Percentiles rank a stretch among this genome's conserved stretches.
Evolutionary conservation across 2,113 vertebrate genomes (phyloP).

Genomic region (Pogonocichla stellata): DNA sequence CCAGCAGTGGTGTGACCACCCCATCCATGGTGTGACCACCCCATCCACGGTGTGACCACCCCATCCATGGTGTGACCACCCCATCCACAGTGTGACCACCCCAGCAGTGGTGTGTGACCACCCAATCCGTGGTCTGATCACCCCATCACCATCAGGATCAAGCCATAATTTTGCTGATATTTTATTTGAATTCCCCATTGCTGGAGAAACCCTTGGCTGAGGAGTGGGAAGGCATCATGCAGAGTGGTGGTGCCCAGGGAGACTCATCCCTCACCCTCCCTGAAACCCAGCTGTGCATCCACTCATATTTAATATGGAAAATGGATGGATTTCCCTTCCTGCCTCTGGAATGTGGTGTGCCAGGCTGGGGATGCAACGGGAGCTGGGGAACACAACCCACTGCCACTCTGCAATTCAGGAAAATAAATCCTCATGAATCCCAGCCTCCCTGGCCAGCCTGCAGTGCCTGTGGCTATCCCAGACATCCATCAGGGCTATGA

Average conservation of each 20-base stretch:
- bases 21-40: too few species aligned
- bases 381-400: neutral
- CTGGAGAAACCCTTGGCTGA: neutral
- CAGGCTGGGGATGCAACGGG: neutral
- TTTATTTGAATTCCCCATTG: neutral
- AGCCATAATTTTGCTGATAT: neutral
- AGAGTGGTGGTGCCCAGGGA: neutral
- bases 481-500: slow-evolving; percentile 24
- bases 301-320: accelerated
- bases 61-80: too few species aligned
- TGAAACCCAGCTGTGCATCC: neutral
- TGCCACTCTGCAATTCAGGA: neutral
- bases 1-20: accelerated
- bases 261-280: neutral
- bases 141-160: neutral
- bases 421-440: neutral
- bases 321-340: neutral
- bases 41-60: too few species aligned
- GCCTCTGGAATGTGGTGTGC: neutral
- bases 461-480: neutral
- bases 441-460: neutral
- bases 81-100: too few species aligned
- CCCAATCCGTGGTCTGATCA: too few species aligned
- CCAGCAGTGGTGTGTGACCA: too few species aligned
- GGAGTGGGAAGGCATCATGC: neutral